These are phyloP conservation scores for Lateolabrax maculatus DNA, from an alignment of 2,797 vertebrate species.

Conservation along the genomic window DNA sequence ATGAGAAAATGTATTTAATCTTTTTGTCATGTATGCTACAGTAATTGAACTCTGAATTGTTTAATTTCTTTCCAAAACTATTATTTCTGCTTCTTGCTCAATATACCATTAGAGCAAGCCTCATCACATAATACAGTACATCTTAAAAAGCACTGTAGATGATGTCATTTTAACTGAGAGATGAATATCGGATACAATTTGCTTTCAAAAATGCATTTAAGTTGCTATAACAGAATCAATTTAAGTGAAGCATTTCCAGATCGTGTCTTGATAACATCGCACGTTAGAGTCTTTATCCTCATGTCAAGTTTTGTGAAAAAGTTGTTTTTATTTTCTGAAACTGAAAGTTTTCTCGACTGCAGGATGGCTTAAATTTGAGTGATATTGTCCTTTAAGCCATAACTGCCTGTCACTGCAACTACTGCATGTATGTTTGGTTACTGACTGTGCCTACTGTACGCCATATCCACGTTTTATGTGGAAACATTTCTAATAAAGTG, in stretches of 20 bases:
- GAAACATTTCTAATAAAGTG: conserved; percentile 71
- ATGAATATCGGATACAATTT: neutral
- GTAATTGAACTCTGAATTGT: neutral
- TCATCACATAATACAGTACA: neutral
- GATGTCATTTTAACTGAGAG: neutral
- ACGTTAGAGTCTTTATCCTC: neutral
- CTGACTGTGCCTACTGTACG: conserved; percentile 70
- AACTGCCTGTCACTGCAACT: conserved; percentile 50
- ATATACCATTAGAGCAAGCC: neutral
- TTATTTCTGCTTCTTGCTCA: neutral
- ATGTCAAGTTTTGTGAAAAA: neutral
- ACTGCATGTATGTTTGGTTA: conserved; percentile 61
- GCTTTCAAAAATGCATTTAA: neutral
- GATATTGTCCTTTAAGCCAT: conserved; percentile 27
- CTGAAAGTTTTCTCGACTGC: conserved; percentile 12
- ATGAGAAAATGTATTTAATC: too few species aligned
- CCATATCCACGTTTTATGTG: conserved; percentile 77
- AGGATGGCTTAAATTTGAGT: conserved; percentile 2
- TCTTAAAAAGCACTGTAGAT: neutral
- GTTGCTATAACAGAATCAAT: neutral
- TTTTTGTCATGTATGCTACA: too few species aligned
- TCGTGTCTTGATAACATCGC: conserved; percentile 24
- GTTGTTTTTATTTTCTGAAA: conserved; percentile 2
- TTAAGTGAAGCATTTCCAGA: conserved; percentile 5
- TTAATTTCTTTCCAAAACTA: neutral